Evolutionary conservation across 2,113 vertebrate species (phyloP), one percentile per base, ranked within the genome.

Genomic region (Cyprinus carpio): DNA sequence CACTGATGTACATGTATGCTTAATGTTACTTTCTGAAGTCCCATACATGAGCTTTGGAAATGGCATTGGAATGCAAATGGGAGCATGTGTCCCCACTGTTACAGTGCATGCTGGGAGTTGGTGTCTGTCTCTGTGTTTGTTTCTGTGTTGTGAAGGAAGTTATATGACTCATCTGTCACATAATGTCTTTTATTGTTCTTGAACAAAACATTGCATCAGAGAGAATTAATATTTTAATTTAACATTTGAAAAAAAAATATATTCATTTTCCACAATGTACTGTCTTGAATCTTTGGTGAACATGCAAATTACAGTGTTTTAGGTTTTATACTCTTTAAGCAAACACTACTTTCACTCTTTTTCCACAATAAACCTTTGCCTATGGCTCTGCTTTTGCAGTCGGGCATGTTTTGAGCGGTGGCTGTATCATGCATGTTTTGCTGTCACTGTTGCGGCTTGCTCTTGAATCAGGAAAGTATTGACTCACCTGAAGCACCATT

Each of bases 41-140:
- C 75, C 49, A 69, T 71, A 86, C 86, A 76, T 90, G 85, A 91
- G 90, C 90, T 93, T 92, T 85, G 87, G 82, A 92, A 94, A 95
- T 95, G 94, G 94, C 93, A 67, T 94, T 94, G 93, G 94, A 93
- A 94, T 95, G 92, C 92, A 95, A 94, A 93, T 90, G 89, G 85
- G 81, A 86, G 92, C 93, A 93, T 94, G 93, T 90, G 85, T 88
- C 87, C 84, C 77, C 82, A 75, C 85, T 76, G 29, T 83, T 82
- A 0, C 79, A 80, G 60, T 87, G 92, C 93, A 94, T 91, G 92
- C 85, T 72, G 62, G 87, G 84, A 80, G 84, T 87, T 86, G 40
- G 40, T 69, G 31, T 86, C 81, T 78, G 34, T 87, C 81, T 86
- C 18, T 91, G 75, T 89, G 75, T 84, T 84, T 89, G 74, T 77